Base-by-base conservation (phyloP, 1,140 invertebrate genomes). In the Eumeta japonica region DNA sequence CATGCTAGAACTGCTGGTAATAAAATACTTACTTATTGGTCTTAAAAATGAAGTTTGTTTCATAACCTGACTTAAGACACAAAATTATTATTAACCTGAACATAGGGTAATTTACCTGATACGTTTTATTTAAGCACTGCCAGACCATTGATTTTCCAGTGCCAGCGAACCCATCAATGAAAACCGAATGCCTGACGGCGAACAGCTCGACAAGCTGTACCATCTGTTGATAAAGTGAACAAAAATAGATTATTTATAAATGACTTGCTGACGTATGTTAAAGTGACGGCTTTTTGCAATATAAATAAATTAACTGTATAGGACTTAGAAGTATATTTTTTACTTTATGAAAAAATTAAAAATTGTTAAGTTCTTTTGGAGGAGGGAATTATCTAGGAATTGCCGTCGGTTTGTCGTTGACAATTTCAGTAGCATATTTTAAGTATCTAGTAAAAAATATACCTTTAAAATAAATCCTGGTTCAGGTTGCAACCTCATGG, bases 61-160 rank as follows among this genome's bases (percentile, higher is more conserved):
- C 5, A 5, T 31, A 15, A 31, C 12, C 29, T 9, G 9, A 11
- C n/a, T n/a, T 31, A 7, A 9, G 14, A 7, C 5, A 7, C 14
- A 15, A 31, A 31, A 12, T 12, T 7, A 31, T 11, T 31, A 12
- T 7, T 9, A 7, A 24, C n/a, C 5, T 24, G 5, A 5, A 7
- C n/a, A 24, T 7, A 24, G n/a, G n/a, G 20, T 12, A 11, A 9
- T n/a, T 35, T 33, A 52, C 50, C 32, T 80, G 86, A 41, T 96
- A 94, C 0, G 92, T 94, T 47, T 81, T 83, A 50, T 87, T 83
- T 0, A 97, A 72, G 5, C 91, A 92, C 64, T 92, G 92, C 92
- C 93, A 96, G 1, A 97, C 90, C 77, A 89, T 83, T 1, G 88
- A 87, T 67, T 97, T 97, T 2, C 94, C 94, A 1, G 91, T 93